Conservation (phyloP, 2,797 vertebrate species). For the Diplodus sargus region DNA sequence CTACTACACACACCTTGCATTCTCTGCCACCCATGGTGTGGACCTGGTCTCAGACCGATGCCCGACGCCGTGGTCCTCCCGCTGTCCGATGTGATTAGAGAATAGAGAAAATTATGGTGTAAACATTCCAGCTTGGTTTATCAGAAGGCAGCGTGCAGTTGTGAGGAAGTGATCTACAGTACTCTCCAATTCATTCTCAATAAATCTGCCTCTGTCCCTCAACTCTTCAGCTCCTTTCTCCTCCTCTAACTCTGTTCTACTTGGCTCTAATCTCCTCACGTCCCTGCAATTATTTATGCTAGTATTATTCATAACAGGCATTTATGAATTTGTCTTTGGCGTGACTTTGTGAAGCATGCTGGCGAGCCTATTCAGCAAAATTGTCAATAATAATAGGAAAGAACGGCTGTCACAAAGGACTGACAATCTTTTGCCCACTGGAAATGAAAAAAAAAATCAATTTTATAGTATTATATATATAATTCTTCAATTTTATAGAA, state of each 20-base stretch:
- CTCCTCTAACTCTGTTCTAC: conserved; percentile 47
- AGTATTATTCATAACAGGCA: conserved; percentile 70
- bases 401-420: conserved; percentile 35
- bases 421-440: conserved; percentile 25
- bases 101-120: conserved; percentile 57
- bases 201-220: conserved; percentile 70
- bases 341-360: conserved; percentile 40
- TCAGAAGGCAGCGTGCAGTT: conserved; percentile 50
- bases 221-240: conserved; percentile 47
- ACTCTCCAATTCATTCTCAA: conserved; percentile 51
- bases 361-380: conserved; percentile 25
- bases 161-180: conserved; percentile 60
- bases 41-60: conserved; percentile 53
- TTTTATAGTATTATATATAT: not conserved
- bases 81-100: conserved; percentile 58
- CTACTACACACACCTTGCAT: conserved; percentile 59
- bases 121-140: conserved; percentile 58
- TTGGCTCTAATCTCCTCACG: conserved; percentile 55
- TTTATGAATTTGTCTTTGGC: conserved; percentile 76
- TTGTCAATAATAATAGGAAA: conserved; percentile 51
- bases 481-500: conserved; percentile 16
- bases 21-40: conserved; percentile 54
- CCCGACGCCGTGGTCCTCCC: conserved; percentile 48
- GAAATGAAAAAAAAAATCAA: conserved; percentile 11
- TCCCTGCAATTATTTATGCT: conserved; percentile 64